Evolutionary conservation across 2,888 invertebrate species (phyloP).

Genomic region (Suillia variegata): DNA sequence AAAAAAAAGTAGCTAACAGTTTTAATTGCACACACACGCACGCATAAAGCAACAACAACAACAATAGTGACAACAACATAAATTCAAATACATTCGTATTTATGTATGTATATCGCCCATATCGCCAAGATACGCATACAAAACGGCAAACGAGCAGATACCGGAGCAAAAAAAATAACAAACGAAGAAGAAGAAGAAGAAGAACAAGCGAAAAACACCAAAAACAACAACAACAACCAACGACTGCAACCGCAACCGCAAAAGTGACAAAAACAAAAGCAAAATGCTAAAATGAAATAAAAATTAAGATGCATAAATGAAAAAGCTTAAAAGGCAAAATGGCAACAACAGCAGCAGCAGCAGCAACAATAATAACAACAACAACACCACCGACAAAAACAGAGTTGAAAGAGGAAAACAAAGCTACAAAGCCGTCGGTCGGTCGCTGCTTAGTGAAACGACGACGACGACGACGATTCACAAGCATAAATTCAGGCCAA

Average conservation of each 20-base stretch:
- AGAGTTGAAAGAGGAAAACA: neutral
- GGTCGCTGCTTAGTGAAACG: neutral
- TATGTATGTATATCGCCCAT: too few species aligned
- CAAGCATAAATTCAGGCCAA: slow-evolving; percentile 53
- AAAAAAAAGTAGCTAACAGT: slow-evolving; percentile 17
- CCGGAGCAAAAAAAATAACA: neutral
- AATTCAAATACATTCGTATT: too few species aligned
- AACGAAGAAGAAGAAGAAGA: slow-evolving; percentile 4
- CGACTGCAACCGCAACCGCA: neutral
- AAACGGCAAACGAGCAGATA: slow-evolving; percentile 1
- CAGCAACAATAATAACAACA: slow-evolving; percentile 8
- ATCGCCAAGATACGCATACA: slow-evolving; percentile 4
- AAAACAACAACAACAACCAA: slow-evolving; percentile 10
- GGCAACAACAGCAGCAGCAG: too few species aligned
- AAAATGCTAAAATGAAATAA: neutral
- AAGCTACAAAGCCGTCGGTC: slow-evolving; percentile 5
- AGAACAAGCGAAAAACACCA: neutral
- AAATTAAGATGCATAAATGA: neutral
- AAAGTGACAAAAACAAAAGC: neutral
- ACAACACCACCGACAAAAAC: slow-evolving; percentile 14
- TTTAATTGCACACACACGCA: slow-evolving; percentile 18
- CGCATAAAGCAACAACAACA: neutral
- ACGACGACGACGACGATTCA: neutral
- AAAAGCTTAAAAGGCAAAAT: slow-evolving; percentile 1
- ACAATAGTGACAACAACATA: slow-evolving; percentile 3